Base-by-base conservation (phyloP, 92 coral and sea anemone genomes). In the Montipora capitata region DNA sequence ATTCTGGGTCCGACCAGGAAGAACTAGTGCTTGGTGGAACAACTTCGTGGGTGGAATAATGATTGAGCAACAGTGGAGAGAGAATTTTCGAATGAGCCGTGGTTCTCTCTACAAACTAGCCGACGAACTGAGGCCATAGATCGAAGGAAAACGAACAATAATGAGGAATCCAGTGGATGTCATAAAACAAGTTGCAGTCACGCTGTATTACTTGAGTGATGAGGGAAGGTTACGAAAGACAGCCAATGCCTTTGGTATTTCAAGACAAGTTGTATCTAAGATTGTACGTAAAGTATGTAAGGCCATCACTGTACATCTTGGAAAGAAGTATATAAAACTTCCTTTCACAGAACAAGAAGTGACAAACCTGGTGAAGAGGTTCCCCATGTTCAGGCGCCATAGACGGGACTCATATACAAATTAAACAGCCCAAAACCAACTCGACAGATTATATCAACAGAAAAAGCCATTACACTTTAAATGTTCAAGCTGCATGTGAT, bases 91-190 rank as follows among this genome's bases (percentile, higher is more conserved):
- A 27, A 27, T 10, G 16, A 18, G 35, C 35, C 35, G 1, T 27
- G 35, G 35, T 27, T 27, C 35, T 27, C 35, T 27, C 35, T 27
- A 27, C 35, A 27, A 27, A 27, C 1, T 27, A 27, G 35, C 35
- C 35, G 35, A 27, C 35, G 35, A 27, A 18, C 68, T 18, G 41
- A 13, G 68, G 68, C 35, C 35, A 62, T 62, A 14, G 0, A 62
- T 62, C 68, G 68, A 62, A 62, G 41, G 68, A 62, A 62, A 62
- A 62, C 68, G 68, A 62, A 62, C 68, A 62, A 3, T 62, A 62
- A 62, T 62, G 68, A 62, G 68, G 68, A 62, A 3, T 62, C 68
- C 68, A 62, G 68, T 62, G 16, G 68, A 62, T 62, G 68, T 62
- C 68, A 62, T 62, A 62, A 62, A 3, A 3, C 68, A 6, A 62